phyloP scores from a whole-genome alignment of 2,888 invertebrate genomes.

The Nezara viridula region DNA sequence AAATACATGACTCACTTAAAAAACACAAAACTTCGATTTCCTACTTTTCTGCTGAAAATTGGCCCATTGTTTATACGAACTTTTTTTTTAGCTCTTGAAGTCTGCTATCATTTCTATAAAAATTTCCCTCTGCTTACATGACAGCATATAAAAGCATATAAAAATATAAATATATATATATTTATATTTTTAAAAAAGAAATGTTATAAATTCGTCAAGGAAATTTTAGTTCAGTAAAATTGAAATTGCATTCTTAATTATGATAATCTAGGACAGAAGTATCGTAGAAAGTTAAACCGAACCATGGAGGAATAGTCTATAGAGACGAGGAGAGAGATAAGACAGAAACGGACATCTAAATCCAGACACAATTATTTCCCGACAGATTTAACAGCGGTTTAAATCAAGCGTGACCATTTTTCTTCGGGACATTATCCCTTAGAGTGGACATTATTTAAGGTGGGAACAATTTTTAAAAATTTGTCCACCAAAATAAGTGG shows the following conservation, averaged over 20 bases:
- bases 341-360: neutral
- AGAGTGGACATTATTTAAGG: slow-evolving; percentile 41
- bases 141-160: too few species aligned
- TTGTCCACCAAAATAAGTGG: slow-evolving; percentile 46
- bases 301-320: neutral
- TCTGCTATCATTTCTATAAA: too few species aligned
- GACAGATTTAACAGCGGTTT: slow-evolving; percentile 41
- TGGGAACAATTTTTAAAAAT: slow-evolving; percentile 49
- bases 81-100: too few species aligned
- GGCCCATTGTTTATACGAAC: too few species aligned
- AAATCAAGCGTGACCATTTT: slow-evolving; percentile 46
- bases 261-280: neutral
- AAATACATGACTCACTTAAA: too few species aligned
- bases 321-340: neutral
- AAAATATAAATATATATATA: too few species aligned
- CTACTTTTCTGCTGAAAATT: too few species aligned
- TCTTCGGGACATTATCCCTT: slow-evolving; percentile 38
- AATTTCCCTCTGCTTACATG: too few species aligned
- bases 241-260: neutral
- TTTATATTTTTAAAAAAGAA: too few species aligned
- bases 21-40: too few species aligned
- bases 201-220: too few species aligned
- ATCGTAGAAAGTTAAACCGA: neutral
- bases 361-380: slow-evolving; percentile 37
- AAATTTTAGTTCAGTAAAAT: too few species aligned